These are phyloP conservation scores for Clupea harengus DNA, from an alignment of 2,113 vertebrate genomes.

Conservation along the genomic window DNA sequence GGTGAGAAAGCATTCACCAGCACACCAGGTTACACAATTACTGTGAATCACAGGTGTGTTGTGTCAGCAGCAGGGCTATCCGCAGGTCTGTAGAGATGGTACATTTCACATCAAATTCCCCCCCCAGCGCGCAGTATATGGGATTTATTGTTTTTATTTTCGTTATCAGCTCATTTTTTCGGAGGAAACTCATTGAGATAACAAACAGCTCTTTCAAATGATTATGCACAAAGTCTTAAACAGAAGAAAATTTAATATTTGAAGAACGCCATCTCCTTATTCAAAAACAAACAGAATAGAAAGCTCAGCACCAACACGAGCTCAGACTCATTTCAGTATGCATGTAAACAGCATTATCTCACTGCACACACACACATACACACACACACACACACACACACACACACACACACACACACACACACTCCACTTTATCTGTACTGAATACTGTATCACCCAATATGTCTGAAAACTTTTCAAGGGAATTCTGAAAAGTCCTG, in stretches of 20 bases:
- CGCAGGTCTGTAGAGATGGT: background rate
- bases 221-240: background rate
- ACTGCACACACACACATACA: too few relatives aligned
- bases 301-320: background rate
- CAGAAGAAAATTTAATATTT: background rate
- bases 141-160: background rate
- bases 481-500: background rate
- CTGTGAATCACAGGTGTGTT: too few relatives aligned
- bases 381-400: too few relatives aligned
- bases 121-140: background rate
- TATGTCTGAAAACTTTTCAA: background rate
- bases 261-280: background rate
- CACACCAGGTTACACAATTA: too few relatives aligned
- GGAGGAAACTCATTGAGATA: background rate
- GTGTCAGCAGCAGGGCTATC: background rate
- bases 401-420: too few relatives aligned
- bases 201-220: background rate
- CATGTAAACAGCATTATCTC: background rate
- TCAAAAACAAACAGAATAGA: background rate
- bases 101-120: background rate
- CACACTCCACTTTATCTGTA: background rate
- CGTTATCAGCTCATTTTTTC: background rate
- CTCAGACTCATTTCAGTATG: background rate
- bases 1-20: background rate
- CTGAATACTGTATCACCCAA: background rate